Conservation (phyloP, 1,140 invertebrate genomes). For the Macrostomum lignano region DNA sequence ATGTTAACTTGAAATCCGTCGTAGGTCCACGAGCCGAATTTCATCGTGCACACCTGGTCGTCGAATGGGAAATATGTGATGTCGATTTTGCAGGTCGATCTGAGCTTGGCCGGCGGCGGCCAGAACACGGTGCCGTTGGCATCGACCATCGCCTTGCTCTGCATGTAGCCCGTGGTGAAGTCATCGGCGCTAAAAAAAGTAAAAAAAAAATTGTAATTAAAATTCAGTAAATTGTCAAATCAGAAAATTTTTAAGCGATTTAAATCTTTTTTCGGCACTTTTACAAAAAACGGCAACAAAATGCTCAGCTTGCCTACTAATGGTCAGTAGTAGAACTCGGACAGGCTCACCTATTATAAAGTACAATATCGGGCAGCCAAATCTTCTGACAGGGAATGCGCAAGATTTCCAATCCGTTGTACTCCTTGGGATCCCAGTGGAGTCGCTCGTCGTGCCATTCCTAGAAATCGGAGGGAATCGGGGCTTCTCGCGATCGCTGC, state of each 20-base stretch:
- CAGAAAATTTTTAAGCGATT: no score
- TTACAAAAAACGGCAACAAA: no score
- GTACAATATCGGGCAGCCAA: constrained; percentile 12
- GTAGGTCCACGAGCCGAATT: constrained; percentile 6
- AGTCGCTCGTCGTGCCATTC: constrained; percentile 10
- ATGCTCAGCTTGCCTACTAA: no score
- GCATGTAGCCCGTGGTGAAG: neutral
- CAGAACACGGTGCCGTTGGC: neutral
- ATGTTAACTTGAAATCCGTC: neutral
- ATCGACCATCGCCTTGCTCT: neutral
- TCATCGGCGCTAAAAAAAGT: constrained; percentile 1
- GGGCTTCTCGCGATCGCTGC: no score
- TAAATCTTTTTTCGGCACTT: no score
- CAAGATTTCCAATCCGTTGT: constrained; percentile 8
- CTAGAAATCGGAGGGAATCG: no score
- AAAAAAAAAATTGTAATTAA: no score
- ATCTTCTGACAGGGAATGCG: constrained; percentile 9
- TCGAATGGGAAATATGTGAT: constrained; percentile 30
- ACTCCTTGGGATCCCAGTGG: constrained; percentile 9
- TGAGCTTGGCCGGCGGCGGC: neutral
- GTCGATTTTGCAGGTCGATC: constrained; percentile 87
- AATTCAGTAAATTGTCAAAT: no score
- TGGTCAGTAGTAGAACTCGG: no score
- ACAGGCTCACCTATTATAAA: constrained; percentile 10
- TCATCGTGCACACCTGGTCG: constrained; percentile 1